Evolutionary conservation across 2,113 vertebrate species (phyloP), one percentile per base, ranked within the genome.

Genomic region (Madoqua kirkii): DNA sequence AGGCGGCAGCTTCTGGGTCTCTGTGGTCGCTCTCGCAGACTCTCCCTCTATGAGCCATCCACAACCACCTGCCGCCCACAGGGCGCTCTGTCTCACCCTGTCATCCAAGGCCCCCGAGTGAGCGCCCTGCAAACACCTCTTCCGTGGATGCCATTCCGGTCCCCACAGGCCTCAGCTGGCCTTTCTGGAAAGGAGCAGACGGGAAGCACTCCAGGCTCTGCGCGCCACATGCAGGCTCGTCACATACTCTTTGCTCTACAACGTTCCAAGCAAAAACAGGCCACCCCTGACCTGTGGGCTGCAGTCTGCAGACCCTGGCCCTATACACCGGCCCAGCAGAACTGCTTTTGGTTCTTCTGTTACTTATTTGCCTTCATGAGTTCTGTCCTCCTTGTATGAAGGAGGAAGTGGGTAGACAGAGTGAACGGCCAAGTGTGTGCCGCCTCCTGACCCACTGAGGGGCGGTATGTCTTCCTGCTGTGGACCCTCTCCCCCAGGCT

Each of bases 1-100:
- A 3, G 0, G 6, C 1, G 23, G 57, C 3, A 12, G 57, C 57
- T 7, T 11, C 67, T 8, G 10, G 31, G 0, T 1, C 4, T 14
- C 27, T 14, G 2, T 3, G 25, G 10, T 91, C 0, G 2, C 25
- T 31, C 21, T 82, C 7, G 12, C 19, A 29, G 15, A 2, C 8
- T 52, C 55, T 19, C 23, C n/a, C 54, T 31, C 33, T 29, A 36
- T 4, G 25, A 71, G 54, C 71, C 27, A 12, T 40, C 6, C 4
- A 1, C 25, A 45, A 14, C 88, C 21, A 10, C 43, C 19, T 19
- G 8, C 67, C 3, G 5, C 5, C 27, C 59, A 15, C 25, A 21
- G 84, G 76, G 40, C 3, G 1, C 29, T 48, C 87, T 52, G 43
- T 52, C 21, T 54, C 40, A 52, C 59, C 27, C 12, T n/a, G 21